Conservation (phyloP, 1,140 invertebrate genomes). For the Drosophila elegans region DNA sequence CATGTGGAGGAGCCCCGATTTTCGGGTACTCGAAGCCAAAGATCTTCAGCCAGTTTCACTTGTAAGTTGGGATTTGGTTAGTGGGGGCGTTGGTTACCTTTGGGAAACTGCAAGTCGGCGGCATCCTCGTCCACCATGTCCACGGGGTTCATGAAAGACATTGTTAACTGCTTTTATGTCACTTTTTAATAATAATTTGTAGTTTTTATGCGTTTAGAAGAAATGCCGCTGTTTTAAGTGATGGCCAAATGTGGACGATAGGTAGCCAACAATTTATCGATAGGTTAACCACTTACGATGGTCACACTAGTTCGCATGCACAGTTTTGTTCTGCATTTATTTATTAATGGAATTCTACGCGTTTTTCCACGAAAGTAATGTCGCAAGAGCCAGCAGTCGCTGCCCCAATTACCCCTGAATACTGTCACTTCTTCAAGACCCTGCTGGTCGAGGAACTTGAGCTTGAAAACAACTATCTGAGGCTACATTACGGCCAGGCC, state of each 20-base stretch:
- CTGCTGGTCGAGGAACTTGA: slow-evolving; percentile 68
- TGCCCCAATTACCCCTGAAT: slow-evolving; percentile 33
- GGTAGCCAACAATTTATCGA: neutral
- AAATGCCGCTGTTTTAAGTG: slow-evolving; percentile 20
- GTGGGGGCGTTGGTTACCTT: slow-evolving; percentile 87
- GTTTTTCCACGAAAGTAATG: slow-evolving; percentile 28
- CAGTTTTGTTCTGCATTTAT: neutral
- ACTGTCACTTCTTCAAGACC: slow-evolving; percentile 58
- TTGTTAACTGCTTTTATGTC: slow-evolving; percentile 22
- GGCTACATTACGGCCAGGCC: slow-evolving; percentile 69
- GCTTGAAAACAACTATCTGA: slow-evolving; percentile 49
- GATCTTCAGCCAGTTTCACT: slow-evolving; percentile 42
- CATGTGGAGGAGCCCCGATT: slow-evolving; percentile 20
- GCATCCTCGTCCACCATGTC: slow-evolving; percentile 92
- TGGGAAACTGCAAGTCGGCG: slow-evolving; percentile 93
- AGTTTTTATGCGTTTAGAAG: neutral
- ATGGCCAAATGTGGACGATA: neutral
- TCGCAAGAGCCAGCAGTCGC: neutral
- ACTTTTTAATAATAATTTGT: slow-evolving; percentile 9
- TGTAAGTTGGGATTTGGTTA: slow-evolving; percentile 43
- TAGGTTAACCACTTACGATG: neutral
- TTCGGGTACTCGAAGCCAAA: neutral
- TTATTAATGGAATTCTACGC: neutral
- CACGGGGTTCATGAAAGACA: slow-evolving; percentile 84
- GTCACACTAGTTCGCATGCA: slow-evolving; percentile 1